Percentiles rank a stretch among this genome's conserved stretches.
Conservation (phyloP, 2,888 invertebrate genomes). For the Vandiemenella viatica region DNA sequence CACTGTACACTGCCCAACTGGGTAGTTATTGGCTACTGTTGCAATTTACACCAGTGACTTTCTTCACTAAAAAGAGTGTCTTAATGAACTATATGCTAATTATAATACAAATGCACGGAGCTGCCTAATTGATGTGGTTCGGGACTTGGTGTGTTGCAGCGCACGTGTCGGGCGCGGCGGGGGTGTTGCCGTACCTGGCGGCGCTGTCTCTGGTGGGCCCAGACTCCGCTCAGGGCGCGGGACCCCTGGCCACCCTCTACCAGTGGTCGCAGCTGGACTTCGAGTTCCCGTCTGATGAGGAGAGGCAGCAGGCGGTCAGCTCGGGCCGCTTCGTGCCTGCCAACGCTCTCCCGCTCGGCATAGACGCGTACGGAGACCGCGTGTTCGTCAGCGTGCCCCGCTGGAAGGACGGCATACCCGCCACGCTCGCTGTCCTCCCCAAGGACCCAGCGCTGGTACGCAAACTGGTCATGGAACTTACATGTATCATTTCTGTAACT, state of each 20-base stretch:
- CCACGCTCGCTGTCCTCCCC: constrained; percentile 48
- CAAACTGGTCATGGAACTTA: too few relatives aligned
- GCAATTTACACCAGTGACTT: too few relatives aligned
- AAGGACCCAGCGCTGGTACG: constrained; percentile 24
- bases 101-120: too few relatives aligned
- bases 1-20: too few relatives aligned
- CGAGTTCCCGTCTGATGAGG: constrained; percentile 43
- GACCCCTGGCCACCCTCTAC: background rate
- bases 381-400: constrained; percentile 62
- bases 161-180: background rate
- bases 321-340: constrained; percentile 47
- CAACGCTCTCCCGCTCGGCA: constrained; percentile 58
- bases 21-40: too few relatives aligned
- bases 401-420: constrained; percentile 59
- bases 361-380: constrained; percentile 36
- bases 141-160: background rate
- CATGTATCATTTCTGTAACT: too few relatives aligned
- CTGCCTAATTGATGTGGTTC: too few relatives aligned
- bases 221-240: background rate
- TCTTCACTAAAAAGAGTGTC: too few relatives aligned
- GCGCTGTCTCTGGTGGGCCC: background rate
- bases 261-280: constrained; percentile 59
- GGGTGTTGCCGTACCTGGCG: background rate
- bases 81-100: too few relatives aligned
- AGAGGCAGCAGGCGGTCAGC: constrained; percentile 41